phyloP scores from a whole-genome alignment of 2,113 vertebrate species.

The Forbesichthys agassizii region DNA sequence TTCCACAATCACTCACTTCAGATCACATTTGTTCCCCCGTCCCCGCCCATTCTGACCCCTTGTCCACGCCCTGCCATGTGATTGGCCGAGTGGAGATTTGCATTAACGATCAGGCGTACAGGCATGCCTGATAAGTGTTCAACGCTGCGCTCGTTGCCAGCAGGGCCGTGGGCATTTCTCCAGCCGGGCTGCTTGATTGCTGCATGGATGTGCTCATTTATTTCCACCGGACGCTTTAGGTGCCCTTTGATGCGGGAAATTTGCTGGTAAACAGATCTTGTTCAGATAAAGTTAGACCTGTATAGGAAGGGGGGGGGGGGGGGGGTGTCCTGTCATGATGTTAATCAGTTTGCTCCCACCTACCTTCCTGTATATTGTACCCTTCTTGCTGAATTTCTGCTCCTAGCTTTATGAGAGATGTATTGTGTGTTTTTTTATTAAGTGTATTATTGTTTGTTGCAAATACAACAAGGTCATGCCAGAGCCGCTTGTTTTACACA shows the following conservation, averaged over 20 bases:
- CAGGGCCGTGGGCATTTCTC: slow-evolving; percentile 21
- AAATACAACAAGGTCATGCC: slow-evolving; percentile 59
- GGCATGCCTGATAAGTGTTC: too few relatives aligned
- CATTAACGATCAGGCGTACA: too few relatives aligned
- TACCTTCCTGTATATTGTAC: slow-evolving; percentile 32
- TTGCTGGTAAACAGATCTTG: slow-evolving; percentile 40
- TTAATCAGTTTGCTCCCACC: slow-evolving; percentile 28
- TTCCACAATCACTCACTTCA: too few relatives aligned
- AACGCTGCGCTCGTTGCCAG: slow-evolving; percentile 15
- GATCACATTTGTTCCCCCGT: too few relatives aligned
- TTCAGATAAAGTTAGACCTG: slow-evolving; percentile 31
- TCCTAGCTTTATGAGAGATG: slow-evolving; percentile 27
- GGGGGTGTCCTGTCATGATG: slow-evolving; percentile 17
- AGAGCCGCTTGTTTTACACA: slow-evolving; percentile 40
- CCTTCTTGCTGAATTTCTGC: slow-evolving; percentile 47
- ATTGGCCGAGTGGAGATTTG: too few relatives aligned
- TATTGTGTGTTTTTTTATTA: slow-evolving; percentile 4
- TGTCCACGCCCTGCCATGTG: too few relatives aligned
- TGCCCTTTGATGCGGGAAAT: slow-evolving; percentile 22
- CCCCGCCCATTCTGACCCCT: too few relatives aligned
- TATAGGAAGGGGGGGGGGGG: slow-evolving; percentile 4
- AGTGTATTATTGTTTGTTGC: slow-evolving; percentile 44
- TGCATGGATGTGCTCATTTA: slow-evolving; percentile 43
- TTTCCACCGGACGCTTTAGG: slow-evolving; percentile 40
- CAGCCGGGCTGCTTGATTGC: slow-evolving; percentile 27